These are phyloP conservation scores for Eupelmus urozonus DNA, from an alignment of 2,888 invertebrate species.

Conservation along the genomic window DNA sequence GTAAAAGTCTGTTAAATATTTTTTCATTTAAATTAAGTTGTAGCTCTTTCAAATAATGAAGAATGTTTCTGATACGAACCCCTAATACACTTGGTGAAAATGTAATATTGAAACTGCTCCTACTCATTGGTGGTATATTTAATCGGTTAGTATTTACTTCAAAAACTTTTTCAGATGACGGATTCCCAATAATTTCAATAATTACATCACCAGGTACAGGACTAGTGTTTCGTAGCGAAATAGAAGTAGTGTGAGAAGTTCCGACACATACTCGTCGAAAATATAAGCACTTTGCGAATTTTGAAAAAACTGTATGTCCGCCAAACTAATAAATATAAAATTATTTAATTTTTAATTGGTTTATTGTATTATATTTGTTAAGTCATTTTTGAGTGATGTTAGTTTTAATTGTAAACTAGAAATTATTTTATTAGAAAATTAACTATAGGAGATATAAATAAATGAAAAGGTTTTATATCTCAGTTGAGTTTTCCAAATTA, in stretches of 20 bases:
- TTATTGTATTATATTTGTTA: too few species aligned
- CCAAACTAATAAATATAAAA: constrained; percentile 68
- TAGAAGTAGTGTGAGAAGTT: constrained; percentile 67
- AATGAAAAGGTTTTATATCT: too few species aligned
- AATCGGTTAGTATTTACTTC: constrained; percentile 68
- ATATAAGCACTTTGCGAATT: constrained; percentile 72
- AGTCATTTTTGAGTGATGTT: too few species aligned
- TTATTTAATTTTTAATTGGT: too few species aligned
- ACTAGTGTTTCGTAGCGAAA: constrained; percentile 76
- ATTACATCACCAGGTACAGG: constrained; percentile 72
- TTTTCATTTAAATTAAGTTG: neutral
- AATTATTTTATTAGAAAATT: too few species aligned
- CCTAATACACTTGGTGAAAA: constrained; percentile 76
- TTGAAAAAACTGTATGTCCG: constrained; percentile 72
- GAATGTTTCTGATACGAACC: constrained; percentile 69
- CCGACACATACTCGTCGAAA: constrained; percentile 76
- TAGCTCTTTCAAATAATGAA: neutral
- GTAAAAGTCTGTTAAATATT: constrained; percentile 66
- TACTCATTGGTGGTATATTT: constrained; percentile 73
- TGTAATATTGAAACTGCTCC: constrained; percentile 70
- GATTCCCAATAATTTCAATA: constrained; percentile 50
- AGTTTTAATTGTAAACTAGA: too few species aligned
- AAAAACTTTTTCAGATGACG: constrained; percentile 67
- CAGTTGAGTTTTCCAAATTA: too few species aligned
- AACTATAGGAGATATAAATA: too few species aligned